Conservation (phyloP, 2,888 invertebrate genomes). For the Adelphocoris suturalis region DNA sequence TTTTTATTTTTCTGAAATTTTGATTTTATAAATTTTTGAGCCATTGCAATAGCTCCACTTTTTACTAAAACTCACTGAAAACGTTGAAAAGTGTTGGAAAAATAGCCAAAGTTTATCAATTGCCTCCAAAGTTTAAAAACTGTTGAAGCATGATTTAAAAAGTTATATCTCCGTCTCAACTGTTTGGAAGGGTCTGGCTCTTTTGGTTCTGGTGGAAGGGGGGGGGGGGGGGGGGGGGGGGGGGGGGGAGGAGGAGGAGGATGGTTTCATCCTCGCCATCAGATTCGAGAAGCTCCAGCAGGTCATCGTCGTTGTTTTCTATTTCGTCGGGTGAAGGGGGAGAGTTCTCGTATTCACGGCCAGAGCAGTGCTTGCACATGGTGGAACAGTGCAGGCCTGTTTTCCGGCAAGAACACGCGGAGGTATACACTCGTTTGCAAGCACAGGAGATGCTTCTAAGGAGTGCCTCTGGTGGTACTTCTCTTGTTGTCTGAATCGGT, state of each 20-base stretch:
- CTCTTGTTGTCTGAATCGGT: background rate
- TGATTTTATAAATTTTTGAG: too few relatives aligned
- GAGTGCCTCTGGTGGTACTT: background rate
- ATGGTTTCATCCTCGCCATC: conserved; percentile 17
- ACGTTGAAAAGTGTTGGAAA: too few relatives aligned
- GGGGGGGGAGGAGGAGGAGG: conserved; percentile 3
- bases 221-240: too few relatives aligned
- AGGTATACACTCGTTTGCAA: background rate
- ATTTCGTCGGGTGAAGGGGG: conserved; percentile 8
- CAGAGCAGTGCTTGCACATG: background rate
- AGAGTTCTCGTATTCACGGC: background rate
- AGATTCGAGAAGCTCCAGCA: conserved; percentile 1
- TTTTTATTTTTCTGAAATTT: too few relatives aligned
- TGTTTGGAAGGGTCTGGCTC: too few relatives aligned
- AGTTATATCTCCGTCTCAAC: too few relatives aligned
- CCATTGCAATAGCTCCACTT: too few relatives aligned
- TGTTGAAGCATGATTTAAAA: too few relatives aligned
- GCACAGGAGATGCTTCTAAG: background rate
- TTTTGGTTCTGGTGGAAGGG: background rate
- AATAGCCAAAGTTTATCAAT: too few relatives aligned
- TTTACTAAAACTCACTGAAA: too few relatives aligned
- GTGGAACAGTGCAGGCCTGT: background rate
- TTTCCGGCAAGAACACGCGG: background rate
- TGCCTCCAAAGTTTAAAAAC: too few relatives aligned
- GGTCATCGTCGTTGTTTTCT: conserved; percentile 15